Evolutionary conservation across 2,888 invertebrate genomes (phyloP).

Genomic region (Pterostichus madidus): DNA sequence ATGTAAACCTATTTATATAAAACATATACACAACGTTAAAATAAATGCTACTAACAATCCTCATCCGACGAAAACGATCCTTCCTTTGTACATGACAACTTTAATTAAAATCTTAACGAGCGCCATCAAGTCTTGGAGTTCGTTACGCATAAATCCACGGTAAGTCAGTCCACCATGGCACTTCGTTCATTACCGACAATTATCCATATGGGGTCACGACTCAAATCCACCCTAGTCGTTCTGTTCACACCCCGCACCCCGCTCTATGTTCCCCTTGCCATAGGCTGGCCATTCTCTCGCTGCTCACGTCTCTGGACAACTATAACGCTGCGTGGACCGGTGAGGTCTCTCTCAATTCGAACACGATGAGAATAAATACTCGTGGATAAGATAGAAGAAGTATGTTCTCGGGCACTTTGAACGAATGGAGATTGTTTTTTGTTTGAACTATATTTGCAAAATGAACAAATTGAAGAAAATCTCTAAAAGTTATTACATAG

Average conservation of each 20-base stretch:
- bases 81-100: too few species aligned
- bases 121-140: too few species aligned
- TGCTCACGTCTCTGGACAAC: slow-evolving; percentile 2
- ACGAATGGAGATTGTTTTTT: too few species aligned
- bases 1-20: too few species aligned
- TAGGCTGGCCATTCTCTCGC: slow-evolving; percentile 13
- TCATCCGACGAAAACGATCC: not conserved
- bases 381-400: not conserved
- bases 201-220: slow-evolving; percentile 43
- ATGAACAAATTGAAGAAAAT: too few species aligned
- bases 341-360: not conserved
- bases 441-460: too few species aligned
- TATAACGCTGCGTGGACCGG: not conserved
- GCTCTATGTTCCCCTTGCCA: slow-evolving; percentile 8
- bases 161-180: slow-evolving; percentile 17
- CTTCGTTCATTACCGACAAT: slow-evolving; percentile 44
- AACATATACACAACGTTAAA: too few species aligned
- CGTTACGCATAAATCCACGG: too few species aligned
- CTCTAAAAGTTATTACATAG: too few species aligned
- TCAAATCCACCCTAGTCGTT: slow-evolving; percentile 28
- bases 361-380: not conserved
- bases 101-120: too few species aligned
- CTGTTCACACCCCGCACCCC: slow-evolving; percentile 9
- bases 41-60: not conserved
- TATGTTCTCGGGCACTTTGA: not conserved